phyloP scores from a whole-genome alignment of 2,797 vertebrate genomes.

The Kryptopterus vitreolus region DNA sequence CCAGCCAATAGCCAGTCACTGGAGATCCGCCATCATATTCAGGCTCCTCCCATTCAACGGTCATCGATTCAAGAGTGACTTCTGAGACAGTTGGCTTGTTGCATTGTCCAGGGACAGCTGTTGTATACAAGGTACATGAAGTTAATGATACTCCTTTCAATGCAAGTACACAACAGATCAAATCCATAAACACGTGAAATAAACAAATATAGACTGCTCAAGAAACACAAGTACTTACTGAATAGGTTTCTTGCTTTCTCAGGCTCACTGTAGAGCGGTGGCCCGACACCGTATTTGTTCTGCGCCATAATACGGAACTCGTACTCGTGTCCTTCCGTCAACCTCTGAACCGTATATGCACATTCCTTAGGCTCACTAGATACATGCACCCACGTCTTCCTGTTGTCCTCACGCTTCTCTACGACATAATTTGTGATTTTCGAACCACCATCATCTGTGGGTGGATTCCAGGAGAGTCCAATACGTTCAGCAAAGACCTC shows the following conservation, averaged over 20 bases:
- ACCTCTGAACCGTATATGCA: conserved; percentile 84
- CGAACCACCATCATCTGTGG: conserved; percentile 90
- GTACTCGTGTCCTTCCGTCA: conserved; percentile 94
- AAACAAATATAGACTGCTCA: not conserved
- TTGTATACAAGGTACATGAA: conserved; percentile 32
- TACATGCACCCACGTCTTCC: conserved; percentile 92
- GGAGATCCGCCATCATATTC: conserved; percentile 94
- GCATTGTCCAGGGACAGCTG: conserved; percentile 94
- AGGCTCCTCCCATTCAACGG: conserved; percentile 95
- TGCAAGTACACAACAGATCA: not conserved
- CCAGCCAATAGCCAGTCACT: conserved; percentile 90
- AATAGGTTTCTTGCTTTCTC: conserved; percentile 97
- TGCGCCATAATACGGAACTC: conserved; percentile 97
- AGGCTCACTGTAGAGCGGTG: conserved; percentile 87
- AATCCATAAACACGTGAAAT: not conserved
- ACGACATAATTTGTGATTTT: conserved; percentile 97
- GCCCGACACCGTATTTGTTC: conserved; percentile 95
- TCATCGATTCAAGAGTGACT: conserved; percentile 89
- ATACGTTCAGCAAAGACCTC: conserved; percentile 93
- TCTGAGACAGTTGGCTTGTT: conserved; percentile 94
- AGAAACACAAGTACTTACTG: conserved; percentile 78
- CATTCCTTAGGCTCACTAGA: conserved; percentile 93
- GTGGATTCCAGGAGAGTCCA: conserved; percentile 90
- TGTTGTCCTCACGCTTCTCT: conserved; percentile 95
- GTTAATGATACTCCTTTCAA: not conserved